A percentile compares a stretch with the other conserved stretches of the same genome.
Conservation (phyloP, 2,113 vertebrate genomes). For the Pandion haliaetus region DNA sequence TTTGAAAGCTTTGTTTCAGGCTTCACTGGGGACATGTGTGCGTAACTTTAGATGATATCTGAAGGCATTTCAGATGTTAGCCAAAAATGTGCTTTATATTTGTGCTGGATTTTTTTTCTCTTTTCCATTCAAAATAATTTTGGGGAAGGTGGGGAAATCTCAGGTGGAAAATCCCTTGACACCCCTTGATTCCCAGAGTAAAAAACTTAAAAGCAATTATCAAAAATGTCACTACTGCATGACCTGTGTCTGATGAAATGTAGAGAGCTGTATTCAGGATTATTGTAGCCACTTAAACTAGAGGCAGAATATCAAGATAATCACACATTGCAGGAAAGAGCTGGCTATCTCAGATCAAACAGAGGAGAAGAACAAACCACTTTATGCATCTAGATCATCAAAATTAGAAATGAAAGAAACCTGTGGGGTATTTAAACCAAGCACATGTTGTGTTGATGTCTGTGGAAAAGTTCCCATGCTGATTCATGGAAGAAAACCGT, state of each 20-base stretch:
- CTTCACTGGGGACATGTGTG: constrained; percentile 44
- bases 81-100: constrained; percentile 59
- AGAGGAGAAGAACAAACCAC: not conserved
- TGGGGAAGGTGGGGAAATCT: not conserved
- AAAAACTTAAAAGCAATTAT: not conserved
- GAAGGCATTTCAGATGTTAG: constrained; percentile 52
- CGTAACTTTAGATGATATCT: constrained; percentile 63
- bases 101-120: not conserved
- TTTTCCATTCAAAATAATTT: constrained; percentile 1
- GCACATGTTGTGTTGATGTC: not conserved
- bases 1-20: constrained; percentile 53
- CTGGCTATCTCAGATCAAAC: not conserved
- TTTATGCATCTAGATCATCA: not conserved
- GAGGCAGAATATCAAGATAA: not conserved
- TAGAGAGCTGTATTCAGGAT: not conserved
- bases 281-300: not conserved
- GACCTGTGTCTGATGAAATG: not conserved
- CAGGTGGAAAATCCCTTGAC: constrained; percentile 14
- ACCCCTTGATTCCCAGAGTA: not conserved
- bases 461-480: not conserved
- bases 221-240: not conserved
- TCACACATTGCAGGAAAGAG: not conserved
- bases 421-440: not conserved
- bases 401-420: not conserved
- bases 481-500: not conserved